Conservation (phyloP, 2,888 invertebrate genomes). For the Bellardia bayeri region DNA sequence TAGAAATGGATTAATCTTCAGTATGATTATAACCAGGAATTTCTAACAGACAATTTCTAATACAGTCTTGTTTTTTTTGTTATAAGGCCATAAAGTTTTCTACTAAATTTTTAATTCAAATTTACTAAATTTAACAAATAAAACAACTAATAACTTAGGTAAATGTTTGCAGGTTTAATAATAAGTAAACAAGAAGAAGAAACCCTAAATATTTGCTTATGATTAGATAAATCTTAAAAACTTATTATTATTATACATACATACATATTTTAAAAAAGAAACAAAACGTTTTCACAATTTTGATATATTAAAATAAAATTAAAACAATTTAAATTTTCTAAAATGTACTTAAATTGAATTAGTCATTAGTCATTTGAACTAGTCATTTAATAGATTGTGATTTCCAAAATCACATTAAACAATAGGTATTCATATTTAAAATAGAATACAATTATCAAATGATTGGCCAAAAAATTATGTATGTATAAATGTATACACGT, state of each 20-base stretch:
- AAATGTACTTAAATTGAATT: not conserved
- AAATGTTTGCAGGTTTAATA: not conserved
- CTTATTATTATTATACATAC: too few species aligned
- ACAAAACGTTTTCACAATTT: too few species aligned
- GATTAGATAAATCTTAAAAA: not conserved
- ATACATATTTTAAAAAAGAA: too few species aligned
- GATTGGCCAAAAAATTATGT: slow-evolving; percentile 7
- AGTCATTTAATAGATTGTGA: not conserved
- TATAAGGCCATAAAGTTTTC: not conserved
- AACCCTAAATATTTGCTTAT: not conserved
- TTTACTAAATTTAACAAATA: not conserved
- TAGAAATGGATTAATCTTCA: too few species aligned
- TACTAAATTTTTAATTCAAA: not conserved
- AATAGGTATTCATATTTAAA: not conserved
- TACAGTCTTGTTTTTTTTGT: too few species aligned
- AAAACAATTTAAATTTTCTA: not conserved
- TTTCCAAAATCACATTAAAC: not conserved
- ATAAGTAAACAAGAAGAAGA: not conserved
- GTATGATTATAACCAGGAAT: too few species aligned
- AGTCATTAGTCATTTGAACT: too few species aligned
- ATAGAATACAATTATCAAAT: slow-evolving; percentile 1
- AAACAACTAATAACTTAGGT: not conserved
- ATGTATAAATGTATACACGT: not conserved
- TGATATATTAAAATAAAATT: too few species aligned
- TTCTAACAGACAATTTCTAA: too few species aligned